Evolutionary conservation across 2,888 invertebrate species (phyloP), one percentile per base, ranked within the genome.

Genomic region (Pseudococcus viburni): DNA sequence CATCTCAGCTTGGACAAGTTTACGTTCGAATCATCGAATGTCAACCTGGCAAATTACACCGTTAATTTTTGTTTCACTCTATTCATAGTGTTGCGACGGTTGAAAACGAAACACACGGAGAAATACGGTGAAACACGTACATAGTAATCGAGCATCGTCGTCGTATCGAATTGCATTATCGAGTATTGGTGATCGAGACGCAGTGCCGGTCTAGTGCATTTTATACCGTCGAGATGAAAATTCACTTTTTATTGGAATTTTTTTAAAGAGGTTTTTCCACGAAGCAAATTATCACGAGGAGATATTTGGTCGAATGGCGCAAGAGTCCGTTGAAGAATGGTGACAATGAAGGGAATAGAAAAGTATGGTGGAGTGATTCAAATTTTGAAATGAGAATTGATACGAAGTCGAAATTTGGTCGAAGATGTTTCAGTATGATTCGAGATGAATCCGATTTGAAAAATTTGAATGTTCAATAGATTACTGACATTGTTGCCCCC

Each of bases 91-190:
- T 33, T 33, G 26, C 26, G 26, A 33, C 26, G 11, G 15, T 73
- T 11, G 19, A 59, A 73, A 22, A 73, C 12, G 26, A 73, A 15
- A 73, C 59, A 19, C n/a, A 33, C 15, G 7, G 19, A 33, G 26
- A 33, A 33, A 33, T 33, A 64, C 22, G 64, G 64, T 6, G 64
- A 64, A 64, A 64, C 33, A 59, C 59, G 59, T 59, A 59, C 19
- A 59, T 33, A 12, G 15, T 22, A 33, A 22, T 73, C 68, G 68
- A 73, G 26, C 33, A 73, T 33, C 11, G 68, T 73, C 68, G 68
- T 73, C 68, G 68, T 73, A 73, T 73, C 68, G 68, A 73, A 73
- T 73, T 33, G 68, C 68, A 73, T 73, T 73, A 73, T 73, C 26
- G 26, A 73, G 26, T 73, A 26, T 73, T 73, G 68, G 68, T 73